These are phyloP conservation scores for Melanerpes formicivorus DNA, from an alignment of 2,113 vertebrate species.

Conservation along the genomic window DNA sequence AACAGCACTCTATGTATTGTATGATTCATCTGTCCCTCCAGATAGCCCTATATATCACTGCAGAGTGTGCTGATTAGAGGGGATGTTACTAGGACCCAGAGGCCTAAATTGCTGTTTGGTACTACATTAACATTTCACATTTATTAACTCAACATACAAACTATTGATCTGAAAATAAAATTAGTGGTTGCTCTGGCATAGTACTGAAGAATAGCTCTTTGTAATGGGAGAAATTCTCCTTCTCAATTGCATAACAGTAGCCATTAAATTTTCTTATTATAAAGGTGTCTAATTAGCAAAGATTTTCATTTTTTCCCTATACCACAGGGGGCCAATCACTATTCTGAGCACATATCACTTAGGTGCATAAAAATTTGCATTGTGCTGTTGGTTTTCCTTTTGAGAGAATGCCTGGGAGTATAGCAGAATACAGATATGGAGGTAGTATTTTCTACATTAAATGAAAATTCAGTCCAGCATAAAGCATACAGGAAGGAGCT, in stretches of 20 bases:
- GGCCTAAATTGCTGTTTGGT: conserved; percentile 68
- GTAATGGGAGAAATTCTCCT: conserved; percentile 58
- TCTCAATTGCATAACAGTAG: conserved; percentile 66
- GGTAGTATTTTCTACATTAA: background rate
- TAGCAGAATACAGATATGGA: conserved; percentile 52
- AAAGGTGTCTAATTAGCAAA: conserved; percentile 77
- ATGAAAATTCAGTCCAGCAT: background rate
- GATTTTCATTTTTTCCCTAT: conserved; percentile 72
- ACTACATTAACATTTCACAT: conserved; percentile 67
- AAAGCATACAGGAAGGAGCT: background rate
- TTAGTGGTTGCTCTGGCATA: conserved; percentile 44
- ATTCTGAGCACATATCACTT: conserved; percentile 77
- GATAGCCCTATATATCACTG: conserved; percentile 39
- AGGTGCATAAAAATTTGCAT: conserved; percentile 78
- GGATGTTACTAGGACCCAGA: conserved; percentile 33
- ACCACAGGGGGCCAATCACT: conserved; percentile 63
- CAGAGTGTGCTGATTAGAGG: conserved; percentile 51
- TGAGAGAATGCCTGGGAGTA: conserved; percentile 58
- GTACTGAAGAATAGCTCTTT: conserved; percentile 57
- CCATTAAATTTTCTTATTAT: conserved; percentile 73
- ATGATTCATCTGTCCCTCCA: conserved; percentile 49
- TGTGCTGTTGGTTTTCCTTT: conserved; percentile 63
- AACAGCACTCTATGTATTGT: conserved; percentile 8
- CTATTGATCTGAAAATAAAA: conserved; percentile 79
- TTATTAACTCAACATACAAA: conserved; percentile 73